Evolutionary conservation across 2,113 vertebrate genomes (phyloP), one percentile per base, ranked within the genome.

Genomic region (Calidris pugnax): DNA sequence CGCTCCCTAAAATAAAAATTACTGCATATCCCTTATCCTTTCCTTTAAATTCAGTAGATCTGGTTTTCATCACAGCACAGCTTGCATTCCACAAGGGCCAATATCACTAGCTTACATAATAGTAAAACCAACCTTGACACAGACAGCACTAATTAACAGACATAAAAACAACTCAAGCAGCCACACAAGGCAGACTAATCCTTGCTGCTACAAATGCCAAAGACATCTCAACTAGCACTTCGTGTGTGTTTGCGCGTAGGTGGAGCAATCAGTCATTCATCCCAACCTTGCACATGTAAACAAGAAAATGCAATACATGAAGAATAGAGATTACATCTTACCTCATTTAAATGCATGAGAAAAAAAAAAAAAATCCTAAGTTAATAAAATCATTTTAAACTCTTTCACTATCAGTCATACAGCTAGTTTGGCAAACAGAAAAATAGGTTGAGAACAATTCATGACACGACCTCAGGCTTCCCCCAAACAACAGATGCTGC

Each of bases 91-190:
- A 97, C 76, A 95, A 89, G 75, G 79, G 71, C 85, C 94, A 96
- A 8, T 92, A 95, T 77, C 95, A 74, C 89, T 59, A 72, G 33
- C 89, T 97, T 97, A 96, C 87, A 96, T 97, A 97, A 97, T 51
- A 97, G 94, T 77, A 97, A 82, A 96, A 85, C 81, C 85, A 97
- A 95, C 92, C 92, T 95, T 95, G 96, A 97, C 93, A 97, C 68
- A 93, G 93, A 93, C 96, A 97, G 90, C 85, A 57, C 69, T 97
- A 96, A 97, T 97, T 97, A 97, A 91, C 86, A 96, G 74, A 69
- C 78, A 95, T 76, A 90, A 96, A 97, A 97, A 94, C 94, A 97
- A 82, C 84, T 80, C 79, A 77, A 48, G 85, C 69, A 95, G 91
- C 79, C 90, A 90, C 66, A 57, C 79, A 90, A 82, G 18, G 15